Base-by-base conservation (phyloP, 2,888 invertebrate species). In the Conchocele bisecta region DNA sequence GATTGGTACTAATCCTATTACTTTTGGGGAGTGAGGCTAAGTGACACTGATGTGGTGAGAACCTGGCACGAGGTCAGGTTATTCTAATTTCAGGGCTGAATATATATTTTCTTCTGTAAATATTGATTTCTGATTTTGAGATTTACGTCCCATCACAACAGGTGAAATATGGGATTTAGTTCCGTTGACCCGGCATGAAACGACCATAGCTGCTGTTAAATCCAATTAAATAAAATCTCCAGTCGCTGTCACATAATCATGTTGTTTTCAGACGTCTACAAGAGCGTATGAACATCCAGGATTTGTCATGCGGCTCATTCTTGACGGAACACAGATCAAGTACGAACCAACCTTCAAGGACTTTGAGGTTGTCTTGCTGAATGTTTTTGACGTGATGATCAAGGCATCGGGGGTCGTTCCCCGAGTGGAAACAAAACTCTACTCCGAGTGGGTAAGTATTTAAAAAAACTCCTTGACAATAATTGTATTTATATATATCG, bases 361-460 rank as follows among this genome's bases (percentile, higher is more conserved):
- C 86, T 95, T 97, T 83, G 93, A 93, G 77, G 93, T 94, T 53
- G 94, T 94, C 70, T 92, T 97, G 1, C 90, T 95, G 39, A 92
- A 94, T 50, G 92, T 96, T 22, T 94, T 96, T 75, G 95, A 95
- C 79, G 93, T 93, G n/a, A 94, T 97, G 81, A 93, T 95, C 13
- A 93, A 94, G 69, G 94, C 95, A 0, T 94, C 96, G 31, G 92
- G 93, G 74, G 93, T 93, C 35, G 92, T 96, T 57, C 96, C 96
- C 1, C 93, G 96, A 60, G 93, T 98, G 42, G 97, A 98, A 91
- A 95, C 94, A 1, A 93, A 95, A 46, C 88, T 92, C n/a, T 96
- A 95, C 90, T 93, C 95, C 79, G 95, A 95, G 89, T 94, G 92
- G 89, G 89, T 91, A 68, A 88, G 91, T 83, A 85, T 9, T 13